phyloP scores from a whole-genome alignment of 2,888 invertebrate species.

The Pantelozetes paolii region DNA sequence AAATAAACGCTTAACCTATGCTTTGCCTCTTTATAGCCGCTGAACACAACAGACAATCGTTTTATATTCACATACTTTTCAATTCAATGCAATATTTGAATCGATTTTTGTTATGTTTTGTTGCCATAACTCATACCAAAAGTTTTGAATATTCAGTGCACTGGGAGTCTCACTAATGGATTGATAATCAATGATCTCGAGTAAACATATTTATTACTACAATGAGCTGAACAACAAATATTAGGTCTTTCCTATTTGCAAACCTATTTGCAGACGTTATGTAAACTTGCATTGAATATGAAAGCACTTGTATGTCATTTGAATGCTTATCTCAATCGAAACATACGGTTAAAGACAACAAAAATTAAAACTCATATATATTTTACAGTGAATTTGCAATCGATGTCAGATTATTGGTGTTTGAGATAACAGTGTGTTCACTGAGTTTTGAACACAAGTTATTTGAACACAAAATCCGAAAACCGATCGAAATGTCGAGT shows the following conservation, averaged over 20 bases:
- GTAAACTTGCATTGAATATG: not conserved
- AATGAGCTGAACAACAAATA: constrained; percentile 22
- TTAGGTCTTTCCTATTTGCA: not conserved
- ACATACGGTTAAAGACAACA: constrained; percentile 24
- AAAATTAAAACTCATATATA: constrained; percentile 14
- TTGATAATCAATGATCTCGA: constrained; percentile 27
- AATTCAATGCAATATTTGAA: constrained; percentile 1
- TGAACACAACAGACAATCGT: constrained; percentile 22
- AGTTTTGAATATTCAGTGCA: not conserved
- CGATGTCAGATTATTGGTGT: not conserved
- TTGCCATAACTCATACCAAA: not conserved
- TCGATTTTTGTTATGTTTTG: not conserved
- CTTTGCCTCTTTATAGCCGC: constrained; percentile 2
- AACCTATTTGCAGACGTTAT: not conserved
- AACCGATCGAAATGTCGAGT: not conserved
- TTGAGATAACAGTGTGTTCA: not conserved
- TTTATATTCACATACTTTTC: constrained; percentile 26
- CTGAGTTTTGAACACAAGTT: not conserved
- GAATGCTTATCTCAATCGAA: not conserved
- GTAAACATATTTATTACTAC: constrained; percentile 29
- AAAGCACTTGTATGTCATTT: not conserved
- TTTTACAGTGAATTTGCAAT: not conserved
- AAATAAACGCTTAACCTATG: constrained; percentile 32
- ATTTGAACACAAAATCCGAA: not conserved
- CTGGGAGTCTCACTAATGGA: too few relatives aligned